Conservation (phyloP, 1,140 invertebrate species). For the Brachionus paranguensis region DNA sequence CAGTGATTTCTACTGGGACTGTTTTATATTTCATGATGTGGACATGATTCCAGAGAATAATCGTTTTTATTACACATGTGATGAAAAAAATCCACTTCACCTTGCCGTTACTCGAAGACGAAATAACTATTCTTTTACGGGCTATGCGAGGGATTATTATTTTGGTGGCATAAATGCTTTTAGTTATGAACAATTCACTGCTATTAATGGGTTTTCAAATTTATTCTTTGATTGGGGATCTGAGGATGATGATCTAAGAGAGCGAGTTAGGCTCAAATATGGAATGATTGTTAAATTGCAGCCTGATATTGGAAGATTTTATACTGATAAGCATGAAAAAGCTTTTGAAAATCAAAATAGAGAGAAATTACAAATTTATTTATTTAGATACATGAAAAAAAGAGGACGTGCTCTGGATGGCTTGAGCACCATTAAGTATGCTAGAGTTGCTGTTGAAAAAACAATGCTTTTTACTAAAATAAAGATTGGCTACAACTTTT, state of each 20-base stretch:
- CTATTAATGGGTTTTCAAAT: slow-evolving; percentile 39
- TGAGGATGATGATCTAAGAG: no score
- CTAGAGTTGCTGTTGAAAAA: neutral
- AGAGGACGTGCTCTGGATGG: neutral
- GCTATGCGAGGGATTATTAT: neutral
- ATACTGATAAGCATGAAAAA: neutral
- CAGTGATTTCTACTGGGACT: slow-evolving; percentile 64
- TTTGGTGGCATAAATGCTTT: slow-evolving; percentile 39
- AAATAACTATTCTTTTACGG: neutral
- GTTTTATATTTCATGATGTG: slow-evolving; percentile 86
- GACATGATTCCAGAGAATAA: slow-evolving; percentile 84
- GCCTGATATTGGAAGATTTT: neutral
- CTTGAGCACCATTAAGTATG: neutral
- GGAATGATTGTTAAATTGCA: slow-evolving; percentile 50
- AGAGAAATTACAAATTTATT: neutral
- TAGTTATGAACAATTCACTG: no score
- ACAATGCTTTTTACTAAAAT: neutral
- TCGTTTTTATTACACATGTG: slow-evolving; percentile 81
- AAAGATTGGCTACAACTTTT: neutral
- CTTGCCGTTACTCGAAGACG: neutral
- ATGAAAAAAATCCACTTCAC: slow-evolving; percentile 58
- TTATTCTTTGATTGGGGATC: slow-evolving; percentile 42
- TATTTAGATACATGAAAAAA: neutral
- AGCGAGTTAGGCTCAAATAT: no score
- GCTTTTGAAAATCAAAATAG: neutral